Percentiles rank a stretch among this genome's conserved stretches.
phyloP scores from a whole-genome alignment of 1,140 invertebrate species.

The Aphelenchoides besseyi region DNA sequence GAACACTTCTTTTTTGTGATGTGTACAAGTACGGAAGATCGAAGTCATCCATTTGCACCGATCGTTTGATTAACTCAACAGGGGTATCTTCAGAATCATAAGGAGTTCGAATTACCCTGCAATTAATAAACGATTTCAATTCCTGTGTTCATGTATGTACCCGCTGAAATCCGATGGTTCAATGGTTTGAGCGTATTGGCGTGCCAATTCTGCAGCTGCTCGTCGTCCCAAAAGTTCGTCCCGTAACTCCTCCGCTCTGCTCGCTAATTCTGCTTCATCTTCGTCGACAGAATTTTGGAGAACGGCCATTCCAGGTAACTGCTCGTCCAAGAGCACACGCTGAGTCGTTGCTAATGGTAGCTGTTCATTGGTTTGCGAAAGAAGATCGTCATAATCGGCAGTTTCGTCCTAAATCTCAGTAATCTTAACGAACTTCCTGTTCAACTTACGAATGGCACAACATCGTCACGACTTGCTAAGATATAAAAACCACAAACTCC shows the following conservation, averaged over 20 bases:
- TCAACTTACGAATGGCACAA: slow-evolving; percentile 6
- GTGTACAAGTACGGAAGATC: neutral
- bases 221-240: neutral
- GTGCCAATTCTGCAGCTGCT: neutral
- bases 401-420: neutral
- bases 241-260: neutral
- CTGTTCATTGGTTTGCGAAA: neutral
- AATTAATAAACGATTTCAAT: neutral
- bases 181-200: neutral
- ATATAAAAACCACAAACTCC: slow-evolving; percentile 18
- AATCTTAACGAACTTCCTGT: neutral
- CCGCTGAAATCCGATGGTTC: slow-evolving; percentile 13
- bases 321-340: neutral
- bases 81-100: neutral
- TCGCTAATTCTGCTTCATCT: neutral
- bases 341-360: neutral
- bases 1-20: neutral
- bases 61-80: neutral
- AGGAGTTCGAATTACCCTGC: neutral
- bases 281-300: slow-evolving; percentile 3
- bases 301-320: neutral
- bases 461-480: slow-evolving; percentile 16
- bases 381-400: neutral
- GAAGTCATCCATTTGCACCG: neutral
- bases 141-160: neutral